Evolutionary conservation across 2,797 vertebrate species (phyloP).

Genomic region (Eospalax fontanierii): DNA sequence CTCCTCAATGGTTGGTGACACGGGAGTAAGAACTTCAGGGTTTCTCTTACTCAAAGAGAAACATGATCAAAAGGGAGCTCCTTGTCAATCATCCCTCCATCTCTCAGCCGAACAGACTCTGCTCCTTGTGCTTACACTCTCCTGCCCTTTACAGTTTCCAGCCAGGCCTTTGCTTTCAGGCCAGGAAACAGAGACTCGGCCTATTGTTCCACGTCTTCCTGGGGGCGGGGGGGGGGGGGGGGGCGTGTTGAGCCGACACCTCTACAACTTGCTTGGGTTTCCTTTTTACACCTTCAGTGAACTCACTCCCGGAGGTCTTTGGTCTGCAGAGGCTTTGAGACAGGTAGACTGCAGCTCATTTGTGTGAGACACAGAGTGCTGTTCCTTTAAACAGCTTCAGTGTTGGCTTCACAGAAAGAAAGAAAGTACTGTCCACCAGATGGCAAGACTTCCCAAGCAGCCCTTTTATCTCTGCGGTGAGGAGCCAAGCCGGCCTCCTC

Average conservation of each 20-base stretch:
- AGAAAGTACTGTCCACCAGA: neutral
- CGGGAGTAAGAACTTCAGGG: neutral
- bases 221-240: no score
- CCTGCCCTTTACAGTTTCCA: neutral
- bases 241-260: neutral
- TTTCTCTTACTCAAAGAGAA: neutral
- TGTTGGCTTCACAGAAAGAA: conserved; percentile 43
- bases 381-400: conserved; percentile 47
- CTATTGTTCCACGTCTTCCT: conserved; percentile 7
- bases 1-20: neutral
- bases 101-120: neutral
- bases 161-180: neutral
- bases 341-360: neutral
- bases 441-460: conserved; percentile 42
- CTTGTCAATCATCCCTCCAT: neutral
- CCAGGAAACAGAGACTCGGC: neutral
- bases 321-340: neutral
- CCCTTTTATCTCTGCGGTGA: conserved; percentile 45
- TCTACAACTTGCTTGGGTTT: neutral
- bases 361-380: neutral
- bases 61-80: neutral
- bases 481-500: neutral
- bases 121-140: no score
- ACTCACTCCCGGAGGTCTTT: neutral
- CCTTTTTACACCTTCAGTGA: neutral